These are phyloP conservation scores for Dryoscopus gambensis DNA, from an alignment of 2,113 vertebrate species.

Conservation along the genomic window DNA sequence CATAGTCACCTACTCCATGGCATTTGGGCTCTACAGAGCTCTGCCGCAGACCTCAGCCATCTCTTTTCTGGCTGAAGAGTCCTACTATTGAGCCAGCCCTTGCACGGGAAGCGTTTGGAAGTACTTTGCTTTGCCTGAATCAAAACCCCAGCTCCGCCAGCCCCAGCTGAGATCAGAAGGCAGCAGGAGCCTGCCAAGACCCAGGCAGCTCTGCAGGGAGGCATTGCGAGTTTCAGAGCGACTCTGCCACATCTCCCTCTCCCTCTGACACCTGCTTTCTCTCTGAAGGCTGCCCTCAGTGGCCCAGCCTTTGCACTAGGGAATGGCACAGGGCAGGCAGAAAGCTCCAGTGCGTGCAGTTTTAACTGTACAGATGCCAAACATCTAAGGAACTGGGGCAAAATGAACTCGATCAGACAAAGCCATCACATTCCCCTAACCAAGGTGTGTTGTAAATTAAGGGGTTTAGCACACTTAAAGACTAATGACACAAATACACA, in stretches of 20 bases:
- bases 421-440: background rate
- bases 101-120: background rate
- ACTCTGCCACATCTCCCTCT: background rate
- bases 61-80: background rate
- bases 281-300: background rate
- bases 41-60: background rate
- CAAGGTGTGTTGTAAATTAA: background rate
- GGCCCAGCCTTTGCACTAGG: background rate
- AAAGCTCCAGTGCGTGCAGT: background rate
- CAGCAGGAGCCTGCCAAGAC: background rate
- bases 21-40: background rate
- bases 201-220: background rate
- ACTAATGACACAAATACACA: background rate
- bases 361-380: background rate
- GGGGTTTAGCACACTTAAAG: background rate
- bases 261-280: background rate
- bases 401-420: background rate
- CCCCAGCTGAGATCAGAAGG: slow-evolving; percentile 46
- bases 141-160: background rate
- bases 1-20: background rate
- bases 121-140: background rate
- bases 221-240: background rate
- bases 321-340: background rate
- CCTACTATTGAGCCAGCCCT: background rate
- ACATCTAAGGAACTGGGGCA: background rate